Percentiles rank a stretch among this genome's conserved stretches.
Conservation (phyloP, 2,113 vertebrate species). For the Trochalopteron elliotii region DNA sequence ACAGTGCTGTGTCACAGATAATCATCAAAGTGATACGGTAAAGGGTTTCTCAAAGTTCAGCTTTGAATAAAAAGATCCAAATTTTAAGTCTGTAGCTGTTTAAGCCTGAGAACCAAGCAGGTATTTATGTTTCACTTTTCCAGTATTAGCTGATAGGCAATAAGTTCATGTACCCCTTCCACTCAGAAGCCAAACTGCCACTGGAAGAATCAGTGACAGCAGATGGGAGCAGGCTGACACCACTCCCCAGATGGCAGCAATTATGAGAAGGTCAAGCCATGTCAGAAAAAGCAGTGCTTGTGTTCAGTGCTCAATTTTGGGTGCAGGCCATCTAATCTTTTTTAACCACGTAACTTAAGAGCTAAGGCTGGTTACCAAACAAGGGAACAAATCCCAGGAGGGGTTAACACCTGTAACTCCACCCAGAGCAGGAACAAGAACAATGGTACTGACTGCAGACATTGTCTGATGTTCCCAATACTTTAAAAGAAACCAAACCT, state of each 20-base stretch:
- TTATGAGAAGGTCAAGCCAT: neutral
- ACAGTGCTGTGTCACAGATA: conserved; percentile 38
- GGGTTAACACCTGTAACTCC: neutral
- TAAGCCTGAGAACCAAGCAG: neutral
- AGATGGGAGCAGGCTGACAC: neutral
- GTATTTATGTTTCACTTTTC: neutral
- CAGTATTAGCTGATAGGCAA: neutral
- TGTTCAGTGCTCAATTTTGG: neutral
- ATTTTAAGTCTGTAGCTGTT: neutral
- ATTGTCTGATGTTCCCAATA: neutral
- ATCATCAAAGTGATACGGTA: neutral
- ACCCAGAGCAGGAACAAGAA: neutral
- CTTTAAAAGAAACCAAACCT: neutral
- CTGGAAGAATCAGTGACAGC: neutral
- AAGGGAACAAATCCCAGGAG: neutral
- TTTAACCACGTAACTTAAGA: neutral
- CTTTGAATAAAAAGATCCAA: neutral
- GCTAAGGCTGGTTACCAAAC: neutral
- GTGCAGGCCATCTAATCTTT: neutral
- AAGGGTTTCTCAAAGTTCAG: neutral
- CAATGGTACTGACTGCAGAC: neutral
- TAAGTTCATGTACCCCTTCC: neutral
- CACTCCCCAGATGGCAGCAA: neutral
- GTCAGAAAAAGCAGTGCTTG: neutral
- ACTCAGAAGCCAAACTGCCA: neutral